These are phyloP conservation scores for Lacanobia oleracea DNA, from an alignment of 2,888 invertebrate species.

Conservation along the genomic window DNA sequence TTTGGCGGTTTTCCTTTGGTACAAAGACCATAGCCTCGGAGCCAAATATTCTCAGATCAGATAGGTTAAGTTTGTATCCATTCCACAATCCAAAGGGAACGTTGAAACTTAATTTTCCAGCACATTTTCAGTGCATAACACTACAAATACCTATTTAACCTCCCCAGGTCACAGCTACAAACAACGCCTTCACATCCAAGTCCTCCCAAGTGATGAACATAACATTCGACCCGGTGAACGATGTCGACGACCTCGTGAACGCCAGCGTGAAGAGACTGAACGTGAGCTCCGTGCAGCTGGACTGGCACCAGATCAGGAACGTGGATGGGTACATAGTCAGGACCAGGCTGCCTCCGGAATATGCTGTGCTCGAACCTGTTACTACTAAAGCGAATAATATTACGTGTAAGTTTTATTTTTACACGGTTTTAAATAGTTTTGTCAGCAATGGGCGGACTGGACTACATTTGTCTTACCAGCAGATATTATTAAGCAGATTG, in stretches of 20 bases:
- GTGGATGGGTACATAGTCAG: constrained; percentile 91
- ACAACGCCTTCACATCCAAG: constrained; percentile 91
- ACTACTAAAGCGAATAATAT: constrained; percentile 85
- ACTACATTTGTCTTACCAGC: too few species aligned
- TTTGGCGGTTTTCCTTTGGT: too few species aligned
- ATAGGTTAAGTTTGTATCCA: too few species aligned
- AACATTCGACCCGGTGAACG: constrained; percentile 92
- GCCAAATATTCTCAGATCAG: too few species aligned
- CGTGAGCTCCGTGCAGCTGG: constrained; percentile 88
- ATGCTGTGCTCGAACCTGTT: constrained; percentile 87
- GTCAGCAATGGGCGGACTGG: too few species aligned
- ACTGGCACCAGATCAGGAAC: constrained; percentile 91
- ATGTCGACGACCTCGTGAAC: constrained; percentile 91
- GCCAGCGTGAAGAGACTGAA: constrained; percentile 87
- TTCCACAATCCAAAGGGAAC: too few species aligned
- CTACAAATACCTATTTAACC: neutral
- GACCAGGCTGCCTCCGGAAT: constrained; percentile 87
- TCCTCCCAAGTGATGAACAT: constrained; percentile 91
- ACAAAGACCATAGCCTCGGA: too few species aligned
- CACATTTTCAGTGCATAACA: neutral
- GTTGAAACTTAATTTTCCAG: neutral
- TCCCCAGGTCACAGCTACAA: constrained; percentile 92
- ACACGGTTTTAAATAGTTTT: neutral
- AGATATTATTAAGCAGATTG: too few species aligned
- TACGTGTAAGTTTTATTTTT: constrained; percentile 78